Base-by-base conservation (phyloP, 2,113 vertebrate genomes). In the Dromas ardeola region DNA sequence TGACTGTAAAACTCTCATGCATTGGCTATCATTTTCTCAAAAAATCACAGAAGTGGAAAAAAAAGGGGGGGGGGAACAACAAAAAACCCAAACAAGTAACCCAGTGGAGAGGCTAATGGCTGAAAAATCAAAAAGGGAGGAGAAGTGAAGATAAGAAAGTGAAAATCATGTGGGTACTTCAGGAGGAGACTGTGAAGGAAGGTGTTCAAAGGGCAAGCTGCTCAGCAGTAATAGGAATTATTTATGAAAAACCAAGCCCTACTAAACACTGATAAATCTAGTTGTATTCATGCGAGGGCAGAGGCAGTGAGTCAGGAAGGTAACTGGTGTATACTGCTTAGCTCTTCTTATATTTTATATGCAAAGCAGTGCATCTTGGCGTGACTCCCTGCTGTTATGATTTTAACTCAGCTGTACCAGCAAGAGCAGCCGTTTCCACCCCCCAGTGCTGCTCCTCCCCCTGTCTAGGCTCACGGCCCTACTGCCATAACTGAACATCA, bases 321-420 rank as follows among this genome's bases (percentile, higher is more conserved):
- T 52, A 18, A 62, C 40, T 53, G 61, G 26, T 30, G 23, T 4
- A 3, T 3, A 14, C 21, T 40, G 5, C 38, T 34, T 62, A 17
- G 47, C 61, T 70, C 45, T n/a, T 52, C 36, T 4, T 56, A 40
- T 12, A 3, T 11, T 40, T 19, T 30, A 8, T 36, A 5, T 29
- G 88, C 23, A 61, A 78, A 47, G 3, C 49, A 34, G 71, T 16
- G 18, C 26, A 19, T 52, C 36, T 50, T 34, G 50, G 34, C 43
- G 15, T 11, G 15, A 43, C 40, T 43, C 69, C 32, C 45, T 22
- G 0, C 2, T 13, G 40, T 2, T 3, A 5, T 0, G 27, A 5
- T 56, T 71, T 26, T 16, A 36, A 40, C 73, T 70, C 49, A 72
- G 0, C n/a, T 19, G 78, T 12, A 55, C 43, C 59, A n/a, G 69